Conservation (phyloP, 2,797 vertebrate species). For the Anguilla pacifica region DNA sequence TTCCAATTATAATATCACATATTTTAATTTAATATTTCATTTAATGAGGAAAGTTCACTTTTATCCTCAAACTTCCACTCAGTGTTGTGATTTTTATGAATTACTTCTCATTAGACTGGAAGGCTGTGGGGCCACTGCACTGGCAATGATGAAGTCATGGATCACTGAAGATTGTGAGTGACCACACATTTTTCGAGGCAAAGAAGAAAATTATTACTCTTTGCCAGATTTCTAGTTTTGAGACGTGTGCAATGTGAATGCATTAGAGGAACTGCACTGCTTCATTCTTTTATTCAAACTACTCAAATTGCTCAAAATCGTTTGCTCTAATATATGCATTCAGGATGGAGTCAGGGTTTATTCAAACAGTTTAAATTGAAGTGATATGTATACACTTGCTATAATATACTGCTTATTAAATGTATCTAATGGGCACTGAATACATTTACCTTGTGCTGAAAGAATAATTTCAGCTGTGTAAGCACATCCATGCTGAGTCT, state of each 20-base stretch:
- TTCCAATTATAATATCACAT: neutral
- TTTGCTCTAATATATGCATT: neutral
- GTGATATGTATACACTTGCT: neutral
- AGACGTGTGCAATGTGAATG: neutral
- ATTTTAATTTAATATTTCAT: neutral
- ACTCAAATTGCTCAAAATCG: neutral
- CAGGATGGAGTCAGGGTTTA: neutral
- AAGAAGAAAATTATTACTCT: neutral
- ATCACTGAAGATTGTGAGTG: neutral
- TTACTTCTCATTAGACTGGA: neutral
- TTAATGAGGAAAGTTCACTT: neutral
- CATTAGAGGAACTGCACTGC: neutral
- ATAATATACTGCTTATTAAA: neutral
- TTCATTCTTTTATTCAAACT: neutral
- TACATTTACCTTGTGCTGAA: neutral
- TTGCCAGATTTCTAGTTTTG: neutral
- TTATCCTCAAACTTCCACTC: neutral
- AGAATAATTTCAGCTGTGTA: neutral
- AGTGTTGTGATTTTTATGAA: neutral
- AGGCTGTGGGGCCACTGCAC: neutral
- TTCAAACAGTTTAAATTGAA: neutral
- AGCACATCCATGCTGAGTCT: neutral
- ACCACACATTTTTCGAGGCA: neutral
- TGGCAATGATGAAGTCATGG: neutral
- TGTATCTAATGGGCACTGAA: conserved; percentile 11